A percentile compares a stretch with the other conserved stretches of the same genome.
These are phyloP conservation scores for Penaeus chinensis DNA, from an alignment of 1,140 invertebrate genomes.

Conservation along the genomic window DNA sequence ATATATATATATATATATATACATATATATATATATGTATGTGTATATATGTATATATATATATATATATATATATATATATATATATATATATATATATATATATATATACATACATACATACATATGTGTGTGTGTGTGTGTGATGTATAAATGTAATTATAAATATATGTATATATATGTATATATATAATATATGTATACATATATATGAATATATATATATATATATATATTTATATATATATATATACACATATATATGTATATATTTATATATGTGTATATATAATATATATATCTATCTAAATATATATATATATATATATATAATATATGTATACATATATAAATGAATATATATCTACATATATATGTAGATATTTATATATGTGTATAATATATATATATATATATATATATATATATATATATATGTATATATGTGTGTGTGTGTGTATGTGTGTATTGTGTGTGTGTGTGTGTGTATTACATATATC, in stretches of 20 bases:
- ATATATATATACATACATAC: too few relatives aligned
- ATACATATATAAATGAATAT: background rate
- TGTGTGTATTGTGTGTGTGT: constrained; percentile 3
- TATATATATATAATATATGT: background rate
- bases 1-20: too few relatives aligned
- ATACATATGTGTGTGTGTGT: too few relatives aligned
- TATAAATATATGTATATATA: too few relatives aligned
- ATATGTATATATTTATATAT: constrained; percentile 26
- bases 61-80: too few relatives aligned
- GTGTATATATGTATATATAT: too few relatives aligned
- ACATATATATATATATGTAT: too few relatives aligned
- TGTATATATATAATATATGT: too few relatives aligned
- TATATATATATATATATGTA: background rate
- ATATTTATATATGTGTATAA: background rate
- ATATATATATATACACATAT: constrained; percentile 26
- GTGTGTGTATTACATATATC: background rate
- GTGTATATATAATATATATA: background rate
- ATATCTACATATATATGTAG: background rate
- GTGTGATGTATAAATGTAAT: too few relatives aligned
- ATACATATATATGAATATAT: background rate
- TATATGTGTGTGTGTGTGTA: background rate
- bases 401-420: constrained; percentile 8
- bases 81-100: too few relatives aligned
- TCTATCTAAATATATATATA: constrained; percentile 19
- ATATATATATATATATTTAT: constrained; percentile 21